A percentile compares a stretch with the other conserved stretches of the same genome.
These are phyloP conservation scores for Brachionus rotundiformis DNA, from an alignment of 1,140 invertebrate species.

Conservation along the genomic window DNA sequence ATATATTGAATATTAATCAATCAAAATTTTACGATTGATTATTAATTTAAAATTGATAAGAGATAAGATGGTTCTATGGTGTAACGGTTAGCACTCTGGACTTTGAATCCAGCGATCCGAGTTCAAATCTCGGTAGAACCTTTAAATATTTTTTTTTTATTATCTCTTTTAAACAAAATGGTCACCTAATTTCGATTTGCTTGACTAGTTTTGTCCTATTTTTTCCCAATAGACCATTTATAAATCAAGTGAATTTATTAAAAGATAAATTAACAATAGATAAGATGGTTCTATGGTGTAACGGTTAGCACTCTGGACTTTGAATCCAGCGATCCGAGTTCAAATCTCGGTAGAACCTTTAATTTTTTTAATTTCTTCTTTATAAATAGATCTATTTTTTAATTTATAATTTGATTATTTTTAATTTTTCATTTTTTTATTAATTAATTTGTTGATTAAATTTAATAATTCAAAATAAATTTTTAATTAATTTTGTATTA, in stretches of 20 bases:
- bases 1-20: too few species aligned
- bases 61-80: slow-evolving; percentile 28
- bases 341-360: slow-evolving; percentile 46
- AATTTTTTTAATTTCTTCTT: background rate
- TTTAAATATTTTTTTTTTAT: slow-evolving; percentile 1
- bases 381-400: too few species aligned
- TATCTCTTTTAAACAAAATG: background rate
- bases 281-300: slow-evolving; percentile 23
- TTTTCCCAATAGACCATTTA: too few species aligned
- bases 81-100: slow-evolving; percentile 49
- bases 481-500: too few species aligned
- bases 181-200: background rate
- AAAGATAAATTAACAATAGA: background rate
- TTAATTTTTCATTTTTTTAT: background rate
- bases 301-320: slow-evolving; percentile 47
- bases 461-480: too few species aligned
- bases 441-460: background rate
- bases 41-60: background rate
- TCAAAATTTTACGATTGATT: too few species aligned
- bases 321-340: slow-evolving; percentile 45
- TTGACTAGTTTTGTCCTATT: background rate
- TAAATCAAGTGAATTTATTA: background rate
- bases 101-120: slow-evolving; percentile 49
- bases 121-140: slow-evolving; percentile 50
- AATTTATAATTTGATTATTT: background rate